These are phyloP conservation scores for Knipowitschia caucasica DNA, from an alignment of 2,797 vertebrate species.

Conservation along the genomic window DNA sequence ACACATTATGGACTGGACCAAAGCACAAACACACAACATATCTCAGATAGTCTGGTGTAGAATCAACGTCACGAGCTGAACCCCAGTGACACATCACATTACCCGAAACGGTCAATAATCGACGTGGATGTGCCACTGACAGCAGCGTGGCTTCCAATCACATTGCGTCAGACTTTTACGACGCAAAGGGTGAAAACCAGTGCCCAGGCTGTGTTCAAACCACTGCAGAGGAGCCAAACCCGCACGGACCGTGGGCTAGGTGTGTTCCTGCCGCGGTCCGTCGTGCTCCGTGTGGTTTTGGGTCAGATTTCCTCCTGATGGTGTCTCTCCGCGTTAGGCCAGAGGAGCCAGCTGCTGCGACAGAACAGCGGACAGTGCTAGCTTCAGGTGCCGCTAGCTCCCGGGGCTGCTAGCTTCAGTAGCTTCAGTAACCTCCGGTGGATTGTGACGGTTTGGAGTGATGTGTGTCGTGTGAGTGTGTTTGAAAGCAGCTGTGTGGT, in stretches of 20 bases:
- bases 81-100: background rate
- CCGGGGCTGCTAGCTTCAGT: background rate
- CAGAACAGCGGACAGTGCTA: too few species aligned
- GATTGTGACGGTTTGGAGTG: too few species aligned
- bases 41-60: background rate
- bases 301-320: too few species aligned
- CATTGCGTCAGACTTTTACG: background rate
- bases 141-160: conserved; percentile 2
- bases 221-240: background rate
- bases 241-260: background rate
- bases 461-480: accelerated
- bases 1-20: background rate
- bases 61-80: background rate
- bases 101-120: background rate
- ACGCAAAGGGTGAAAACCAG: background rate
- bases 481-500: background rate
- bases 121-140: background rate
- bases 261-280: too few species aligned
- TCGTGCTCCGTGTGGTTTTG: too few species aligned
- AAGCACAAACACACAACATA: background rate
- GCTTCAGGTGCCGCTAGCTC: conserved; percentile 16
- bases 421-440: too few species aligned
- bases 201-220: background rate
- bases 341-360: conserved; percentile 3
- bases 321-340: too few species aligned